Evolutionary conservation across 1,140 invertebrate species (phyloP).

Genomic region (Zaprionus taronus): DNA sequence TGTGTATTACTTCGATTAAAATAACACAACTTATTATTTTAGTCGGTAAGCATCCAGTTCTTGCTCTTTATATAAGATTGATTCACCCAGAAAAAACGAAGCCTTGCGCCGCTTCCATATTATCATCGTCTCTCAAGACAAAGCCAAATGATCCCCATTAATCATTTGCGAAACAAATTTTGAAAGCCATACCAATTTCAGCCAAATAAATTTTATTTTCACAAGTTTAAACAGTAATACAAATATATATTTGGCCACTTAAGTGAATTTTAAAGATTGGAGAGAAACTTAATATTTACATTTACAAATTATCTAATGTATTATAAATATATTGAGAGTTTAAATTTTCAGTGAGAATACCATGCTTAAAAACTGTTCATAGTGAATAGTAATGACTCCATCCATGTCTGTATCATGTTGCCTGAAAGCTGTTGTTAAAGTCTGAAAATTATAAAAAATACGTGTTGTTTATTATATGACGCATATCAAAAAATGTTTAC

Average conservation of each 20-base stretch:
- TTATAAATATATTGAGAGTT: conserved; percentile 8
- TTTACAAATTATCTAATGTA: conserved; percentile 16
- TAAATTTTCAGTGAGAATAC: conserved; percentile 95
- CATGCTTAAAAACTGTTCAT: conserved; percentile 98
- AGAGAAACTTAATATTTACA: conserved; percentile 26
- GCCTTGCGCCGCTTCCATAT: no score
- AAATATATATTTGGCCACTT: conserved; percentile 20
- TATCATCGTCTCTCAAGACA: no score
- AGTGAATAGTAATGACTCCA: conserved; percentile 97
- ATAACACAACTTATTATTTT: no score
- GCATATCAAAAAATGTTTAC: not conserved
- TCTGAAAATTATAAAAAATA: conserved; percentile 86
- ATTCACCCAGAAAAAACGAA: no score
- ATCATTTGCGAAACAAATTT: not conserved
- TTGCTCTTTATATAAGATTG: no score
- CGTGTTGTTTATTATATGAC: not conserved
- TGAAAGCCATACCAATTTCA: not conserved
- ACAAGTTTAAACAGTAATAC: not conserved
- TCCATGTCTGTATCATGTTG: conserved; percentile 96
- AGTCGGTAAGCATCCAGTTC: no score
- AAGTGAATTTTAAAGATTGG: not conserved
- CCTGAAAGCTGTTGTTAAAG: conserved; percentile 94
- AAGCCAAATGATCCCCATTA: no score
- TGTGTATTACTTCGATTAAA: no score
- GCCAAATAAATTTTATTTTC: conserved; percentile 9